Base-by-base conservation (phyloP, 2,113 vertebrate genomes). In the Ibidorhyncha struthersii region DNA sequence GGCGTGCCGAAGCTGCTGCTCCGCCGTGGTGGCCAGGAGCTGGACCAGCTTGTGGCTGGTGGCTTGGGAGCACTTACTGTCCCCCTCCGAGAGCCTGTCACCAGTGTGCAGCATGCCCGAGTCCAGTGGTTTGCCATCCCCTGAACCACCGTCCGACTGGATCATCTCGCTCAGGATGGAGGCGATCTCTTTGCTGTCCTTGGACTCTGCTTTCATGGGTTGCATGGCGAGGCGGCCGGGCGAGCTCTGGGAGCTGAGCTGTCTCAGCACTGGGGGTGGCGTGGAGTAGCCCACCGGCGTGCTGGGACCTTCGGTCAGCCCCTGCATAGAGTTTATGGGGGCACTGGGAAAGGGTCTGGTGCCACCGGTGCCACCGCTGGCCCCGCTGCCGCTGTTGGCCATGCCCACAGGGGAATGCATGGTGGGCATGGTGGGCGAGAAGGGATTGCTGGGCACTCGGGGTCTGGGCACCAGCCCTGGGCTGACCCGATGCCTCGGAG, bases 401-500 rank as follows among this genome's bases (percentile, higher is more conserved):
- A 98, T 98, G 73, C 98, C 98, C 26, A 97, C 98, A 0, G 99
- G 99, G 72, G 99, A 99, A 97, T 98, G 99, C 97, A 99, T 98
- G 93, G 98, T 96, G 4, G 99, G 98, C 83, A 99, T 98, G 66
- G 98, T 98, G 65, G 99, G 99, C 30, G 99, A 99, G 96, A 99
- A 99, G 61, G 99, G 98, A 95, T 98, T 99, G 96, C 98, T 98
- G 43, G 99, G 98, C 49, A 98, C 97, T 52, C 99, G 97, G 52
- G 99, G 98, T 88, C 99, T 98, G 41, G 98, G 97, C 50, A 98
- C 98, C 84, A 98, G 93, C 41, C 99, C 99, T 19, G 99, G 99
- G 96, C 98, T 99, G 84, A 98, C 98, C 81, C 98, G 99, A 63
- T 98, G 98, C 97, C 99, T 98, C 9, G 99, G 99, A 20, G 99